These are phyloP conservation scores for Hymenopus coronatus DNA, from an alignment of 2,888 invertebrate species.

Conservation along the genomic window DNA sequence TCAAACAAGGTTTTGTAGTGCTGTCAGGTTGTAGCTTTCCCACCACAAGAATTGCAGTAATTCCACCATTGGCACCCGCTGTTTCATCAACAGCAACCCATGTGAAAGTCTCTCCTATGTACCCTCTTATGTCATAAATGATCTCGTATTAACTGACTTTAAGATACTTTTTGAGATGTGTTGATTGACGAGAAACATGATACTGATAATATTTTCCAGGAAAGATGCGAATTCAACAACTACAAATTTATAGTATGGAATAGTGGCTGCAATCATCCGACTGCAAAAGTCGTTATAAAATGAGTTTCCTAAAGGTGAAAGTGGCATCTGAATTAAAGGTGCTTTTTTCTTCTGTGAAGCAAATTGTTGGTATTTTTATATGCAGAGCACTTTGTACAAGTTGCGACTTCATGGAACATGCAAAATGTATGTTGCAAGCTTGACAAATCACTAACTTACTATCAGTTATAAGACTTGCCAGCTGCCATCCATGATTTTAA, in stretches of 20 bases:
- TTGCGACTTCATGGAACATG: neutral
- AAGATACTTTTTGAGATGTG: neutral
- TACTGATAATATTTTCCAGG: neutral
- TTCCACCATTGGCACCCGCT: neutral
- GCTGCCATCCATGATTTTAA: neutral
- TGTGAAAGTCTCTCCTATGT: neutral
- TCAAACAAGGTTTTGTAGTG: neutral
- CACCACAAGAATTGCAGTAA: neutral
- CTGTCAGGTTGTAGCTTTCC: no score
- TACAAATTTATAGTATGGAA: neutral
- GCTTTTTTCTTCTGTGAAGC: no score
- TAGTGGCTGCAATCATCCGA: neutral
- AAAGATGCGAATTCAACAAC: neutral
- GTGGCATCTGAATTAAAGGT: neutral
- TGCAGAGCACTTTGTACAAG: neutral
- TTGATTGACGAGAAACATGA: neutral
- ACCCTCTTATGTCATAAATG: neutral
- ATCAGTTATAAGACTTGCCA: neutral
- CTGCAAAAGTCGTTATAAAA: neutral
- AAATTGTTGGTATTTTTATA: neutral
- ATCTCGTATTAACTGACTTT: neutral
- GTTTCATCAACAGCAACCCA: constrained; percentile 4
- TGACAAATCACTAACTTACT: constrained; percentile 5
- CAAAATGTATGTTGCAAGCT: neutral
- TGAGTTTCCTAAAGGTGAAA: neutral